phyloP scores from a whole-genome alignment of 2,113 vertebrate genomes.

The Struthio camelus region DNA sequence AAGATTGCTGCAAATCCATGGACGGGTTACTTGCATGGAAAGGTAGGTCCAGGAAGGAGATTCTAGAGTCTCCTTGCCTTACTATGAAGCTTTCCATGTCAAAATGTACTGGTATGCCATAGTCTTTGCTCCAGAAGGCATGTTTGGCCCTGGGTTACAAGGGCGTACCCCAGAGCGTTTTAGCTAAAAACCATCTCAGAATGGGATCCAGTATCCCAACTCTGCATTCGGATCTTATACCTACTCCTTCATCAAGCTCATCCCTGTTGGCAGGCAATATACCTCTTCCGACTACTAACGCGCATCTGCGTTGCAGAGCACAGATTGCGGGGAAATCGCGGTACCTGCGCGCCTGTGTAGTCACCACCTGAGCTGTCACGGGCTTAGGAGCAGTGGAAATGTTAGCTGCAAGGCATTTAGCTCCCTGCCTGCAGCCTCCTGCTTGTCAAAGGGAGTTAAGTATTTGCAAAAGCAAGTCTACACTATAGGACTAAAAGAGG shows the following conservation, averaged over 20 bases:
- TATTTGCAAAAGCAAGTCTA: not conserved
- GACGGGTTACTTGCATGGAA: not conserved
- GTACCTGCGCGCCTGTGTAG: not conserved
- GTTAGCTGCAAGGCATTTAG: not conserved
- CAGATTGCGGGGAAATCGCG: not conserved
- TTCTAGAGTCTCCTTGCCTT: not conserved
- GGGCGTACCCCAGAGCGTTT: not conserved
- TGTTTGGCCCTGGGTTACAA: not conserved
- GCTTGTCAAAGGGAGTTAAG: not conserved
- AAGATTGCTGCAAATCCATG: not conserved
- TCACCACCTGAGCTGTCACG: not conserved
- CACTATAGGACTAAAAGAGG: not conserved
- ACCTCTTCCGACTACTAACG: not conserved
- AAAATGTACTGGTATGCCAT: not conserved
- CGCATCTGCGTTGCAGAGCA: not conserved
- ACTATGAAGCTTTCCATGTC: not conserved
- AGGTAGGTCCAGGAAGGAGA: not conserved
- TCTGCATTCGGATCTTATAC: not conserved
- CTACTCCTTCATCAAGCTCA: not conserved
- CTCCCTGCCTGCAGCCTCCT: not conserved
- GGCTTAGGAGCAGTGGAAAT: not conserved
- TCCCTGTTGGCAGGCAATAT: fast-evolving
- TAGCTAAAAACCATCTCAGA: not conserved
- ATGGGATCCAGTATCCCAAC: not conserved
- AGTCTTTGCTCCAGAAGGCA: not conserved